phyloP scores from a whole-genome alignment of 2,113 vertebrate genomes.

The Apeltes quadracus region DNA sequence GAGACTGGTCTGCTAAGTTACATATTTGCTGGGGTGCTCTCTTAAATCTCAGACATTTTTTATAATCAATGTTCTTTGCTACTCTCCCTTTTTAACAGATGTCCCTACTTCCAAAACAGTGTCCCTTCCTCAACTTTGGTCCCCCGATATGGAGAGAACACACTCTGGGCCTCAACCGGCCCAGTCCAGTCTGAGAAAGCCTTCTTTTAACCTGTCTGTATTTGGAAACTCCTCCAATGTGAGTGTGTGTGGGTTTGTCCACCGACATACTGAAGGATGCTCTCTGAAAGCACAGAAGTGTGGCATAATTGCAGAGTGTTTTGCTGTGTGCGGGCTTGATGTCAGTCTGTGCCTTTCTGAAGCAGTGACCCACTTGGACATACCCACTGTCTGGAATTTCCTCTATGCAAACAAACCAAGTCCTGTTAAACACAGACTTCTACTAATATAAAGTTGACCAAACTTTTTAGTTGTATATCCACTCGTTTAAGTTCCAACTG shows the following conservation, averaged over 20 bases:
- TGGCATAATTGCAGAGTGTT: constrained; percentile 1
- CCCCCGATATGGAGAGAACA: constrained; percentile 88
- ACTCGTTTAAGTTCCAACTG: background rate
- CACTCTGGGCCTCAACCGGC: constrained; percentile 85
- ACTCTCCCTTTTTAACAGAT: constrained; percentile 80
- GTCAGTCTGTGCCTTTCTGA: background rate
- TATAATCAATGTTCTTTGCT: background rate
- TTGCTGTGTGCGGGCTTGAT: constrained; percentile 3
- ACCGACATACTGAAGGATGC: background rate
- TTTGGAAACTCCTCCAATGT: constrained; percentile 92
- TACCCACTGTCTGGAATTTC: background rate
- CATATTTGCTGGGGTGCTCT: background rate
- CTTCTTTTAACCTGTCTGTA: constrained; percentile 94
- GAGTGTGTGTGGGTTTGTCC: constrained; percentile 71
- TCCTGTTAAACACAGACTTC: background rate
- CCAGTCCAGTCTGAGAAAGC: constrained; percentile 89
- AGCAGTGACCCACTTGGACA: constrained; percentile 23
- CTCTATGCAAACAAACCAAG: background rate
- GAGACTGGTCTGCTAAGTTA: background rate
- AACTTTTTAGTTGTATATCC: background rate
- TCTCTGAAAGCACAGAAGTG: background rate
- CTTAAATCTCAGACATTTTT: background rate
- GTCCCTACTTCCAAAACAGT: constrained; percentile 88
- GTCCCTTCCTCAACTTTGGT: constrained; percentile 90
- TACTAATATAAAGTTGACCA: background rate